phyloP scores from a whole-genome alignment of 1,140 invertebrate genomes.

The Harpegnathos saltator region DNA sequence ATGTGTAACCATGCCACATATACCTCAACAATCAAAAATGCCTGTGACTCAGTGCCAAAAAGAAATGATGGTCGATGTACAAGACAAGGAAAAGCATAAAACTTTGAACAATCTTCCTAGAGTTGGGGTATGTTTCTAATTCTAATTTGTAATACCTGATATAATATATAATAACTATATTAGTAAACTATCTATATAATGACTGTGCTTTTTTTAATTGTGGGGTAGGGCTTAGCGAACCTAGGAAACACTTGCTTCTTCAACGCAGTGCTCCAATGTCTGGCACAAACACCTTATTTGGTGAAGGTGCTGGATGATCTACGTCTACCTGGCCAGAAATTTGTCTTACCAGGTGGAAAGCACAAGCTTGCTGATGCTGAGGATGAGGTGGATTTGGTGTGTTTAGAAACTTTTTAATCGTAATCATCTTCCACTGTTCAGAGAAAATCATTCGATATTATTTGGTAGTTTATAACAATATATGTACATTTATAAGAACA shows the following conservation, averaged over 20 bases:
- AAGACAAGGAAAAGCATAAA: constrained; percentile 66
- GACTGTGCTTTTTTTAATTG: constrained; percentile 51
- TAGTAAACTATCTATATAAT: not conserved
- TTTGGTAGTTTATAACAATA: not conserved
- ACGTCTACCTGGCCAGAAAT: constrained; percentile 89
- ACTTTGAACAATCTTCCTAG: constrained; percentile 68
- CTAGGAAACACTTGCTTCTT: constrained; percentile 99
- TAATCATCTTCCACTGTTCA: not conserved
- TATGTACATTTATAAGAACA: not conserved
- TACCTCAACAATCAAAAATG: constrained; percentile 28
- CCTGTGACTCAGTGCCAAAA: constrained; percentile 36
- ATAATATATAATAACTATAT: no score
- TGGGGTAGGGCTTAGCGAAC: constrained; percentile 90
- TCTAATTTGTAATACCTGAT: not conserved
- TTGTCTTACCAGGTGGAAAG: constrained; percentile 90
- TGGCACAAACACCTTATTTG: constrained; percentile 94
- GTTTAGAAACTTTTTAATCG: not conserved
- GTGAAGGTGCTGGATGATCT: constrained; percentile 90
- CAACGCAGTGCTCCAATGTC: constrained; percentile 97
- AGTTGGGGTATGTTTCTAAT: constrained; percentile 70
- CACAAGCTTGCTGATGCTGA: constrained; percentile 85
- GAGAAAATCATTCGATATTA: not conserved
- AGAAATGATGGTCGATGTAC: constrained; percentile 30
- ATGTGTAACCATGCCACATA: not conserved
- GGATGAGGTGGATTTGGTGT: constrained; percentile 81